Conservation (phyloP, 2,113 vertebrate genomes). For the Apeltes quadracus region DNA sequence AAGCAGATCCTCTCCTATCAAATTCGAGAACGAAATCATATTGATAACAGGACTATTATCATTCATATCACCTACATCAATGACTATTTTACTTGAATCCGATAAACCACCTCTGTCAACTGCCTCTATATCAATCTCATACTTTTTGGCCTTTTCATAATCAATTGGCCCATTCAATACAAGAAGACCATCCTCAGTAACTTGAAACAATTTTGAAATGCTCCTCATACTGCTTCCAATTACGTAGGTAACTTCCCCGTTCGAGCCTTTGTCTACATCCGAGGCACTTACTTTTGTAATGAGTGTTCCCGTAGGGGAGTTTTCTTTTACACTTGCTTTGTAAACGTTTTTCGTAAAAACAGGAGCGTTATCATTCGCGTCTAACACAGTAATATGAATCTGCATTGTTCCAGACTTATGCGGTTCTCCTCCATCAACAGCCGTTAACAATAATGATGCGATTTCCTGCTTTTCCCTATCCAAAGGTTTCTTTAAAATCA, state of each 20-base stretch:
- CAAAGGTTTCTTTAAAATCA: slow-evolving; percentile 56
- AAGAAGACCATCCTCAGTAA: slow-evolving; percentile 39
- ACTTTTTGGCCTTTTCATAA: slow-evolving; percentile 56
- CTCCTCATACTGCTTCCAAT: slow-evolving; percentile 40
- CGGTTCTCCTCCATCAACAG: slow-evolving; percentile 62
- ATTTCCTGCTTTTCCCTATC: slow-evolving; percentile 62
- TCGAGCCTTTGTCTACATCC: slow-evolving; percentile 60
- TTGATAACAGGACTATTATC: slow-evolving; percentile 62
- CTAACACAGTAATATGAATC: slow-evolving; percentile 56
- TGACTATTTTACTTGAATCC: slow-evolving; percentile 60
- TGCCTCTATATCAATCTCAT: slow-evolving; percentile 58
- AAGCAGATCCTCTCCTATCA: slow-evolving; percentile 32
- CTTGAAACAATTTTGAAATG: slow-evolving; percentile 38
- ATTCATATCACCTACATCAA: slow-evolving; percentile 59
- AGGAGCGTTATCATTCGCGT: slow-evolving; percentile 58
- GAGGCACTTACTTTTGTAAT: slow-evolving; percentile 61
- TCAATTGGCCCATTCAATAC: slow-evolving; percentile 49
- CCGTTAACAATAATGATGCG: slow-evolving; percentile 49
- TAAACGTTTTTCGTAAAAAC: slow-evolving; percentile 60
- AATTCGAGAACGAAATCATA: slow-evolving; percentile 55
- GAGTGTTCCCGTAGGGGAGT: slow-evolving; percentile 39
- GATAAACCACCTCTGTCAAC: slow-evolving; percentile 55
- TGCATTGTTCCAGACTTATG: slow-evolving; percentile 61
- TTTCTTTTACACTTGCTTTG: slow-evolving; percentile 55
- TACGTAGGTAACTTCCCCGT: slow-evolving; percentile 57